A percentile compares a stretch with the other conserved stretches of the same genome.
phyloP scores from a whole-genome alignment of 2,113 vertebrate genomes.

The Neoarius graeffei region DNA sequence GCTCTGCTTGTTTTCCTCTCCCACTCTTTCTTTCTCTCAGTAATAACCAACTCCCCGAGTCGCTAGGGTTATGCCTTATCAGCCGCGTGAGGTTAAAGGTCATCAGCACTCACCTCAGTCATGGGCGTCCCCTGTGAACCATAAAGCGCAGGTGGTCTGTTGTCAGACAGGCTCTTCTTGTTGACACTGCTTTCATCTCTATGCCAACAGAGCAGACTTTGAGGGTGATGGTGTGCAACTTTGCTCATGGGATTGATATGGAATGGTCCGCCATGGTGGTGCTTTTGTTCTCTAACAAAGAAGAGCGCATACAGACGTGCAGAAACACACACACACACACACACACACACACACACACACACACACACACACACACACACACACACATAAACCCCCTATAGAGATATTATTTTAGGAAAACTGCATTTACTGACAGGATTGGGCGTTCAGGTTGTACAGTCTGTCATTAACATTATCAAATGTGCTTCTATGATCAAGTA shows the following conservation, averaged over 20 bases:
- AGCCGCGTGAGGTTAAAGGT: constrained; percentile 11
- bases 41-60: background rate
- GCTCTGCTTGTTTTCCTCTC: constrained; percentile 36
- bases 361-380: constrained; percentile 14
- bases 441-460: constrained; percentile 50
- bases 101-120: constrained; percentile 38
- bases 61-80: constrained; percentile 46
- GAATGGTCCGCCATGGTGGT: background rate
- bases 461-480: constrained; percentile 63
- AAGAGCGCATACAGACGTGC: constrained; percentile 13
- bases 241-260: constrained; percentile 29
- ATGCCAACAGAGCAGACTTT: constrained; percentile 7
- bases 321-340: constrained; percentile 18
- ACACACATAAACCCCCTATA: constrained; percentile 18
- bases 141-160: constrained; percentile 34
- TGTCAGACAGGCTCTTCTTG: constrained; percentile 21
- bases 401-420: constrained; percentile 35
- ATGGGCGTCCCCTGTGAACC: constrained; percentile 24
- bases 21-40: background rate
- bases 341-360: constrained; percentile 3
- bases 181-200: constrained; percentile 40
- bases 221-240: constrained; percentile 17
- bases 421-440: constrained; percentile 38
- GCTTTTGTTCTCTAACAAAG: constrained; percentile 18
- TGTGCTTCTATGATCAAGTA: constrained; percentile 46